These are phyloP conservation scores for Pitangus sulphuratus DNA, from an alignment of 2,797 vertebrate species.

Conservation along the genomic window DNA sequence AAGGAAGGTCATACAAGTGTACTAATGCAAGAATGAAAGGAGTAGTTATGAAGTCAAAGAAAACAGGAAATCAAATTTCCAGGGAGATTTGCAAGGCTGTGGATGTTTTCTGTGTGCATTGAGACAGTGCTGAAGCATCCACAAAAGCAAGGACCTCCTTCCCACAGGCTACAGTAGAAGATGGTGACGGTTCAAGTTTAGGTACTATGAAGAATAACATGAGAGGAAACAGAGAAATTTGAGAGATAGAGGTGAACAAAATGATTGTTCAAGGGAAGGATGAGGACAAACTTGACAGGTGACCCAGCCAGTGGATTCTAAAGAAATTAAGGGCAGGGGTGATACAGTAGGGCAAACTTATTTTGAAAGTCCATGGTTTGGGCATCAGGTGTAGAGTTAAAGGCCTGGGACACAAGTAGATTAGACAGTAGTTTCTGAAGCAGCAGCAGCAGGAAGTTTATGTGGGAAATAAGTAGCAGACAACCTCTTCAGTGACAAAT, in stretches of 20 bases:
- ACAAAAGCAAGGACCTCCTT: background rate
- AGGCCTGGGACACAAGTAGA: background rate
- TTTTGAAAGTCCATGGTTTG: background rate
- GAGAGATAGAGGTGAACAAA: background rate
- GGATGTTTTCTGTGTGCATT: background rate
- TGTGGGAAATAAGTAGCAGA: slow-evolving; percentile 54
- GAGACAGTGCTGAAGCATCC: background rate
- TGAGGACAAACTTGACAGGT: background rate
- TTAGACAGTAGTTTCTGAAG: slow-evolving; percentile 29
- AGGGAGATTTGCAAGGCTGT: background rate
- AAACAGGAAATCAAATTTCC: slow-evolving; percentile 21
- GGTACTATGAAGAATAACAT: background rate
- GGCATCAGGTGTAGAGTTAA: background rate
- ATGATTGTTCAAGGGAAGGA: background rate
- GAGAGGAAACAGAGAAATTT: background rate
- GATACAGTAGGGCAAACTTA: background rate
- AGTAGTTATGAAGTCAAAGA: background rate
- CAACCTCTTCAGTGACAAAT: slow-evolving; percentile 39
- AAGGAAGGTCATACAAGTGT: background rate
- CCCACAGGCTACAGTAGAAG: background rate
- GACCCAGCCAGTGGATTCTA: background rate
- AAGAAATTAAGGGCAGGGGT: background rate
- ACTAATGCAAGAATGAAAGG: slow-evolving; percentile 19
- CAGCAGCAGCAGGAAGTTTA: slow-evolving; percentile 52
- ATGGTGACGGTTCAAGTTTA: background rate